A percentile compares a stretch with the other conserved stretches of the same genome.
phyloP scores from a whole-genome alignment of 2,797 vertebrate genomes.

The Brachyalestes nurse region DNA sequence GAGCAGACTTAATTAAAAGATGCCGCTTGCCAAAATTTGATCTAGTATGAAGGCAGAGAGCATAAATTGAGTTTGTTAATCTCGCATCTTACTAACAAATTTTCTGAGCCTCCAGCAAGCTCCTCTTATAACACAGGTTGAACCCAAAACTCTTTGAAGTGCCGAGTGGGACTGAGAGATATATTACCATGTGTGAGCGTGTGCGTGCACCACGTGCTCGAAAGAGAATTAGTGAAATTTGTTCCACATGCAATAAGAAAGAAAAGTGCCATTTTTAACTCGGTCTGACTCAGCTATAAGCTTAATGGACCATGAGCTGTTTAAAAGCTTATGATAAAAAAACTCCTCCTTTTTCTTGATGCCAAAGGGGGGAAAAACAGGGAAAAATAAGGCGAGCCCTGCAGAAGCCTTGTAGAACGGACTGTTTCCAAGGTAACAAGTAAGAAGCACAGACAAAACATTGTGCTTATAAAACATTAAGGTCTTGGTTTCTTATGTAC shows the following conservation, averaged over 20 bases:
- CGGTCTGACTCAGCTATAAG: slow-evolving; percentile 12
- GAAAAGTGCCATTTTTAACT: slow-evolving; percentile 52
- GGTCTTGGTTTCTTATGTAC: slow-evolving; percentile 25
- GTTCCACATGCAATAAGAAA: slow-evolving; percentile 73
- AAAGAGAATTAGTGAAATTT: slow-evolving; percentile 66
- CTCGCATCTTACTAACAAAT: slow-evolving; percentile 61
- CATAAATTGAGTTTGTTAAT: slow-evolving; percentile 71
- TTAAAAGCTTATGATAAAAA: slow-evolving; percentile 41
- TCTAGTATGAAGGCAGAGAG: slow-evolving; percentile 50
- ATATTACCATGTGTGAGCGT: slow-evolving; percentile 32
- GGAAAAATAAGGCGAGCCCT: slow-evolving; percentile 17
- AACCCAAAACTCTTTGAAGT: slow-evolving; percentile 7
- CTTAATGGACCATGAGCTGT: slow-evolving; percentile 40
- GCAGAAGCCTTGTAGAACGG: slow-evolving; percentile 48
- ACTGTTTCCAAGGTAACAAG: slow-evolving; percentile 53
- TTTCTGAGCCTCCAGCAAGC: slow-evolving; percentile 53
- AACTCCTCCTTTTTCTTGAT: slow-evolving; percentile 16
- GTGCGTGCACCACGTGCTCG: background rate
- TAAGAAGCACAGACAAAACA: slow-evolving; percentile 55
- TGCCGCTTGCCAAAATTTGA: slow-evolving; percentile 57
- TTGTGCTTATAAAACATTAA: slow-evolving; percentile 53
- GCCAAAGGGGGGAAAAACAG: slow-evolving; percentile 21
- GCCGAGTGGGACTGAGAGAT: slow-evolving; percentile 6
- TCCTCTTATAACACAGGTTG: background rate
- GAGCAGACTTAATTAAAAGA: slow-evolving; percentile 70